Percentiles rank a stretch among this genome's conserved stretches.
These are phyloP conservation scores for Geothlypis trichas DNA, from an alignment of 2,113 vertebrate genomes.

Conservation along the genomic window DNA sequence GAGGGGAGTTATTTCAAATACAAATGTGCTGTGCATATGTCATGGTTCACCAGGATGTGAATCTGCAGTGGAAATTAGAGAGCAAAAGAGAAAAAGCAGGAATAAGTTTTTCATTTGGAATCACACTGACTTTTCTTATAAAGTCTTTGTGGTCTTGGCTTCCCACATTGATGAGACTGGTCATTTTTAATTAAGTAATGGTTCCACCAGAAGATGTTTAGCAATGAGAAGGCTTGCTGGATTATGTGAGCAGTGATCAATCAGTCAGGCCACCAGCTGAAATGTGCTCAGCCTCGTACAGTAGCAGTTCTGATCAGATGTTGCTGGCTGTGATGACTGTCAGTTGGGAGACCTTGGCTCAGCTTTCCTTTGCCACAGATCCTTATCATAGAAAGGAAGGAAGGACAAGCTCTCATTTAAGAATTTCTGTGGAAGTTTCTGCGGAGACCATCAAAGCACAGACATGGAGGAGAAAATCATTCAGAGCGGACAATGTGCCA, in stretches of 20 bases:
- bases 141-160: not conserved
- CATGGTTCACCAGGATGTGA: not conserved
- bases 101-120: not conserved
- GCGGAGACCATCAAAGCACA: not conserved
- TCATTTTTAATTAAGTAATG: not conserved
- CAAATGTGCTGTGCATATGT: constrained; percentile 15
- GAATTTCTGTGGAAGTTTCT: not conserved
- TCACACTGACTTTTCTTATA: not conserved
- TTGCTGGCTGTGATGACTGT: not conserved
- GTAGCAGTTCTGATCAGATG: not conserved
- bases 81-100: not conserved
- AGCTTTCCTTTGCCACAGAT: not conserved
- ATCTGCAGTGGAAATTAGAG: constrained; percentile 8
- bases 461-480: not conserved
- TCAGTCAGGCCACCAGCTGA: not conserved
- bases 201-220: not conserved
- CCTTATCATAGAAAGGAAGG: not conserved
- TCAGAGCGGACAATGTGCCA: not conserved
- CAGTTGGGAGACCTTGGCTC: not conserved
- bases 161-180: not conserved
- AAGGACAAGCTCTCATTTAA: not conserved
- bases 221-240: not conserved
- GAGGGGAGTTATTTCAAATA: constrained; percentile 22
- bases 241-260: not conserved
- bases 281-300: not conserved